phyloP scores from a whole-genome alignment of 1,140 invertebrate genomes.

The Solenopsis invicta region DNA sequence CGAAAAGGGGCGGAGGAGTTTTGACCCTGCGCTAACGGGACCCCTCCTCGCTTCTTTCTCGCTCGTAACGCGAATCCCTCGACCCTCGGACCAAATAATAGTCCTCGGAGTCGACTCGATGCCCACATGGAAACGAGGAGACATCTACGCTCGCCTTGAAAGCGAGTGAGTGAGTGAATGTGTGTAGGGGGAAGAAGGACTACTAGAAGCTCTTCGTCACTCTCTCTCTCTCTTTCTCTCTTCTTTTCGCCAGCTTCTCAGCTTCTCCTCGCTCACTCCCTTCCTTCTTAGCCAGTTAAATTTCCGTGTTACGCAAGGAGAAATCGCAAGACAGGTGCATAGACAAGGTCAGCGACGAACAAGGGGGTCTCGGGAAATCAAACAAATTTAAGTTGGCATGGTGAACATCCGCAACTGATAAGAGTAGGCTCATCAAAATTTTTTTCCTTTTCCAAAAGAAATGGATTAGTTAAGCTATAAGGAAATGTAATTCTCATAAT shows the following conservation, averaged over 20 bases:
- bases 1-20: slow-evolving; percentile 80
- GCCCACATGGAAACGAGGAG: slow-evolving; percentile 77
- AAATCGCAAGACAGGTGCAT: slow-evolving; percentile 70
- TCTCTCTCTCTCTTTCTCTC: background rate
- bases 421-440: background rate
- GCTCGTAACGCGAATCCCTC: slow-evolving; percentile 82
- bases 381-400: background rate
- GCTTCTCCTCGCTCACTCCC: background rate
- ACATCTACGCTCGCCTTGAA: slow-evolving; percentile 73
- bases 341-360: slow-evolving; percentile 56
- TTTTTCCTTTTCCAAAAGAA: background rate
- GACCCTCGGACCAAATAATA: slow-evolving; percentile 82
- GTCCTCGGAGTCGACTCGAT: slow-evolving; percentile 72
- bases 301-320: slow-evolving; percentile 72
- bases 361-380: slow-evolving; percentile 32
- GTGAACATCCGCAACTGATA: slow-evolving; percentile 24
- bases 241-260: background rate
- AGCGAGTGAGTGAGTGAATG: background rate
- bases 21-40: slow-evolving; percentile 86
- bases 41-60: slow-evolving; percentile 84
- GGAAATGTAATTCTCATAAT: background rate
- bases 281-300: slow-evolving; percentile 39
- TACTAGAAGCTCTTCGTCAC: background rate
- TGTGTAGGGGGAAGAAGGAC: background rate
- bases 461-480: background rate